A percentile compares a stretch with the other conserved stretches of the same genome.
Conservation (phyloP, 2,113 vertebrate genomes). For the Alosa alosa region DNA sequence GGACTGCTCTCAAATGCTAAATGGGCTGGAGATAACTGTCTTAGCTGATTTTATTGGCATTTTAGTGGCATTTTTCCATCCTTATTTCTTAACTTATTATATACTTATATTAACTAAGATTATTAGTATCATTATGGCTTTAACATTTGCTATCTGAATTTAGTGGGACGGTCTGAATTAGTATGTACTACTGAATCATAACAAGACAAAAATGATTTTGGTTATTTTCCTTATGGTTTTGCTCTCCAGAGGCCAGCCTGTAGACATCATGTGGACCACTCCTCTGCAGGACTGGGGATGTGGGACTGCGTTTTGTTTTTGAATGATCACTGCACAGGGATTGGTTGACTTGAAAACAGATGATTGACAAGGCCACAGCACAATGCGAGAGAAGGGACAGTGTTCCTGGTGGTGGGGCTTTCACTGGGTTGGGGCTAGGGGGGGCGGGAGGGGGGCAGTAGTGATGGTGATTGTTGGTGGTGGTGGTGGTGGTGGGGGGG, state of each 20-base stretch:
- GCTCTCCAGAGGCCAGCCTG: not conserved
- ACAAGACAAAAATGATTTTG: not conserved
- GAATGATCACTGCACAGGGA: conserved; percentile 30
- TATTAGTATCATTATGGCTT: not conserved
- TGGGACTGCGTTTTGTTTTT: not conserved
- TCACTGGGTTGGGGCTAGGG: conserved; percentile 37
- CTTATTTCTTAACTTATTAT: not conserved
- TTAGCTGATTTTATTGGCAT: not conserved
- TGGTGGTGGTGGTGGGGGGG: not conserved
- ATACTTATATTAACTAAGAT: not conserved
- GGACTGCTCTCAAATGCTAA: not conserved
- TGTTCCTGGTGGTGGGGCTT: conserved; percentile 36
- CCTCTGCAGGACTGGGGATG: not conserved
- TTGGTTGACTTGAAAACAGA: conserved; percentile 48
- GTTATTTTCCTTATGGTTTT: not conserved
- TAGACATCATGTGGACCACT: conserved; percentile 30
- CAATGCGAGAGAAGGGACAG: conserved; percentile 55
- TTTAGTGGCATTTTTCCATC: not conserved
- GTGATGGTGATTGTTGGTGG: conserved; percentile 28
- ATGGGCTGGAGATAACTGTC: not conserved
- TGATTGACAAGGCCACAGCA: conserved; percentile 68
- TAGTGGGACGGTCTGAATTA: not conserved
- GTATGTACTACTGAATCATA: not conserved
- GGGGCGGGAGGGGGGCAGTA: conserved; percentile 31
- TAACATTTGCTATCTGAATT: not conserved